These are phyloP conservation scores for Melitaea athalia DNA, from an alignment of 2,888 invertebrate species.

Conservation along the genomic window DNA sequence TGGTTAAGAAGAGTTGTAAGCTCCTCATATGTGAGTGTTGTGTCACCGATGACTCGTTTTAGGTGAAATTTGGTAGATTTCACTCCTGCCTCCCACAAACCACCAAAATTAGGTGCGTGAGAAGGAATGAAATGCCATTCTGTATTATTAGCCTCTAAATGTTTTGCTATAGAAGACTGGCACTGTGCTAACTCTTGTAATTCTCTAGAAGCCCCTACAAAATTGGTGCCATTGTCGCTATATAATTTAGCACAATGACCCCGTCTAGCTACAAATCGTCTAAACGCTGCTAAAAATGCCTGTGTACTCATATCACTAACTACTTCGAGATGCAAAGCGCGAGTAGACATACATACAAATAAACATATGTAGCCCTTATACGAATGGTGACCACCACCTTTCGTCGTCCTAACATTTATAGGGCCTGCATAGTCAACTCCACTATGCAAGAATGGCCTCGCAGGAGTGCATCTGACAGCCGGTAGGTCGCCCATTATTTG, in stretches of 20 bases:
- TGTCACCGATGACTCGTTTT: too few relatives aligned
- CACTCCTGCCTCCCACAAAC: too few relatives aligned
- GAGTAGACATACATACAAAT: slow-evolving; percentile 38
- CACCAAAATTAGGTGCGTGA: slow-evolving; percentile 37
- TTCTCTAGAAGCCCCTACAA: slow-evolving; percentile 37
- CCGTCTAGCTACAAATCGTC: slow-evolving; percentile 38
- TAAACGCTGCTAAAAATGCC: slow-evolving; percentile 40
- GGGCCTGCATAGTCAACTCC: slow-evolving; percentile 38
- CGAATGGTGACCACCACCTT: slow-evolving; percentile 29
- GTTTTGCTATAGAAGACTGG: slow-evolving; percentile 14
- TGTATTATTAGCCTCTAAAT: slow-evolving; percentile 17
- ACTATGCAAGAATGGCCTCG: slow-evolving; percentile 25
- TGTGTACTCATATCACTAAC: slow-evolving; percentile 35
- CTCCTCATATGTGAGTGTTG: slow-evolving; percentile 21
- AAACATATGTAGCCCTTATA: slow-evolving; percentile 34
- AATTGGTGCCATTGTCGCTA: slow-evolving; percentile 45
- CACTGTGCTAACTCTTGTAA: slow-evolving; percentile 19
- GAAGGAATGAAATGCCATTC: slow-evolving; percentile 41
- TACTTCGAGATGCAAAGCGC: slow-evolving; percentile 37
- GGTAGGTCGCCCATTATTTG: slow-evolving; percentile 32
- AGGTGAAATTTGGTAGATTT: too few relatives aligned
- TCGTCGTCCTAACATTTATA: slow-evolving; percentile 22
- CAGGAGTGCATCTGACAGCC: slow-evolving; percentile 18
- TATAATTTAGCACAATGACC: slow-evolving; percentile 39
- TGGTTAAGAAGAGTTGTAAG: too few relatives aligned